Evolutionary conservation across 2,888 invertebrate species (phyloP).

Genomic region (Anticlea derivata): DNA sequence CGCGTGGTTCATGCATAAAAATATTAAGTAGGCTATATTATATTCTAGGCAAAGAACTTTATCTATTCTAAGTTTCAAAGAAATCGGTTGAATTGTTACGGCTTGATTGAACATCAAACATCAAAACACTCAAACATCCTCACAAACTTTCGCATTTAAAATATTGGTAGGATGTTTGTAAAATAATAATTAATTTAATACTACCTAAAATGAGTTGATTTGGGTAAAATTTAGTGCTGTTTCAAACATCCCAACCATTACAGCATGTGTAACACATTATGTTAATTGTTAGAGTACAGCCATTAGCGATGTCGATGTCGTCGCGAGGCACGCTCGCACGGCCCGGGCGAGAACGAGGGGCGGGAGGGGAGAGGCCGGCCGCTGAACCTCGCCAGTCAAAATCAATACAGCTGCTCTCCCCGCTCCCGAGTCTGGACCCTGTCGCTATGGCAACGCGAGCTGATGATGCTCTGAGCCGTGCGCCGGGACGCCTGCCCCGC

Average conservation of each 20-base stretch:
- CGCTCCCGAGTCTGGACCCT: slow-evolving; percentile 63
- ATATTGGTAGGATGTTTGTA: too few species aligned
- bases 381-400: slow-evolving; percentile 77
- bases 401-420: slow-evolving; percentile 85
- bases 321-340: slow-evolving; percentile 17
- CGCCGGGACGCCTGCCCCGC: slow-evolving; percentile 39
- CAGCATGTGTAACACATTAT: slow-evolving; percentile 12
- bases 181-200: too few species aligned
- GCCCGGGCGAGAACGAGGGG: slow-evolving; percentile 43
- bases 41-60: too few species aligned
- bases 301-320: slow-evolving; percentile 12
- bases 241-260: background rate
- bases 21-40: too few species aligned
- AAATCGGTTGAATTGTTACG: too few species aligned
- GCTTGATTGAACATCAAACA: too few species aligned
- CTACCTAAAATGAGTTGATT: too few species aligned
- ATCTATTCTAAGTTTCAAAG: too few species aligned
- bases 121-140: too few species aligned
- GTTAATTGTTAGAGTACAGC: slow-evolving; percentile 15
- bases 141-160: too few species aligned
- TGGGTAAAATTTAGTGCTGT: too few species aligned
- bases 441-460: slow-evolving; percentile 74
- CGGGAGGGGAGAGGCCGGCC: slow-evolving; percentile 58
- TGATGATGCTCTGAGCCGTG: slow-evolving; percentile 56
- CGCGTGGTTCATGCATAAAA: too few species aligned